Percentiles rank a stretch among this genome's conserved stretches.
Conservation (phyloP, 2,888 invertebrate genomes). For the Tetheella fluctuosa region DNA sequence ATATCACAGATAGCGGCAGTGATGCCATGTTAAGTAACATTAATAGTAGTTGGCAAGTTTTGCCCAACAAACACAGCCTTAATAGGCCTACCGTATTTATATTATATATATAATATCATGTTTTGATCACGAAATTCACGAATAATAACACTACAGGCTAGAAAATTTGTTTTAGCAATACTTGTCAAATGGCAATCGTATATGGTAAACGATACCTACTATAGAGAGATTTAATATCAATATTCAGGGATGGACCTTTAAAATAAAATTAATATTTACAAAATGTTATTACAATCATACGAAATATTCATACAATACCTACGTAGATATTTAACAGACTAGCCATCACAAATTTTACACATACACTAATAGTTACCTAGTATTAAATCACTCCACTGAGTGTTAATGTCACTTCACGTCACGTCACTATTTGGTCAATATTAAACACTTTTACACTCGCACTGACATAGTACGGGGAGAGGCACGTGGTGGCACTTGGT, state of each 20-base stretch:
- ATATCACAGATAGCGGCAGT: constrained; percentile 81
- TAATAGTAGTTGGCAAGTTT: constrained; percentile 69
- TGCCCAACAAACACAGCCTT: constrained; percentile 74
- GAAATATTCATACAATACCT: constrained; percentile 54
- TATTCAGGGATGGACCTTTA: constrained; percentile 27
- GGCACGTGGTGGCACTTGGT: constrained; percentile 82
- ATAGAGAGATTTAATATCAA: constrained; percentile 20
- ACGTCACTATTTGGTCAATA: constrained; percentile 46
- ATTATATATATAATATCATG: constrained; percentile 13
- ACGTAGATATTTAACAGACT: constrained; percentile 70
- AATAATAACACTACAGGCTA: constrained; percentile 21
- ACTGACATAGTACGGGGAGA: constrained; percentile 89
- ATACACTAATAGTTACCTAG: constrained; percentile 27
- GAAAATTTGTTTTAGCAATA: constrained; percentile 19
- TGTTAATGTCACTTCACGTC: constrained; percentile 41
- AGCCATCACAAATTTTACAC: constrained; percentile 73
- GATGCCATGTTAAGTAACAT: constrained; percentile 69
- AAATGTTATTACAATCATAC: constrained; percentile 30
- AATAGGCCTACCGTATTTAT: constrained; percentile 59
- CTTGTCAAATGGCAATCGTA: constrained; percentile 36
- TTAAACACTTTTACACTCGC: constrained; percentile 85
- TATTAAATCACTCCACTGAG: constrained; percentile 38
- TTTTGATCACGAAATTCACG: constrained; percentile 18
- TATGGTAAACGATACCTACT: constrained; percentile 18
- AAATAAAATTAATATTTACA: constrained; percentile 51